A percentile compares a stretch with the other conserved stretches of the same genome.
Conservation (phyloP, 2,888 invertebrate species). For the Catocala fraxini region DNA sequence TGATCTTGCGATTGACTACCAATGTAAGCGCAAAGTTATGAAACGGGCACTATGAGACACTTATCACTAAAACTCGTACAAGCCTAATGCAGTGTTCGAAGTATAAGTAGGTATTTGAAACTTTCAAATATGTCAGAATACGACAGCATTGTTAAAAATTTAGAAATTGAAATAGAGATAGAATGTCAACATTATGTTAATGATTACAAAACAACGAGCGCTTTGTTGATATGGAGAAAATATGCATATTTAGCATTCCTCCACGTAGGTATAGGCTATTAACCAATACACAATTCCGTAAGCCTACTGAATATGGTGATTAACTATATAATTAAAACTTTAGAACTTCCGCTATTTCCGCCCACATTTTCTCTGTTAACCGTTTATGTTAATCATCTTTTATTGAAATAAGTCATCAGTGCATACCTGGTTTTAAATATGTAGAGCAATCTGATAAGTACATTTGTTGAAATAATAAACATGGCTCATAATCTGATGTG, state of each 20-base stretch:
- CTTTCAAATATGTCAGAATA: no score
- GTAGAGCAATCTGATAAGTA: constrained; percentile 7
- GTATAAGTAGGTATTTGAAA: no score
- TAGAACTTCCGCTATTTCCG: constrained; percentile 13
- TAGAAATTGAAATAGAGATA: constrained; percentile 36
- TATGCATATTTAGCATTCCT: constrained; percentile 48
- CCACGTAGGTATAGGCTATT: constrained; percentile 21
- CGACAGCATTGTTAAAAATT: constrained; percentile 12
- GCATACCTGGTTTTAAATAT: constrained; percentile 1
- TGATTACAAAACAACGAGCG: constrained; percentile 27
- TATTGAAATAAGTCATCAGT: not conserved
- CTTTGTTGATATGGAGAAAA: constrained; percentile 37
- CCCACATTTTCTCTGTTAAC: constrained; percentile 18
- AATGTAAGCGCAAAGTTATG: no score
- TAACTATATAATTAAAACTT: constrained; percentile 18
- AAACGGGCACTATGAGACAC: no score
- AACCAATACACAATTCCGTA: constrained; percentile 30
- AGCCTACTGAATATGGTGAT: constrained; percentile 32
- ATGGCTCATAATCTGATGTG: constrained; percentile 32
- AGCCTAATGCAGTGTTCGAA: no score
- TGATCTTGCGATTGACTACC: no score
- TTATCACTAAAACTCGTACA: no score
- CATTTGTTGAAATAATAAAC: constrained; percentile 13
- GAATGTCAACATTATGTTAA: constrained; percentile 36
- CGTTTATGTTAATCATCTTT: not conserved